Conservation (phyloP, 2,888 invertebrate species). For the Ypsolopha scabrella region DNA sequence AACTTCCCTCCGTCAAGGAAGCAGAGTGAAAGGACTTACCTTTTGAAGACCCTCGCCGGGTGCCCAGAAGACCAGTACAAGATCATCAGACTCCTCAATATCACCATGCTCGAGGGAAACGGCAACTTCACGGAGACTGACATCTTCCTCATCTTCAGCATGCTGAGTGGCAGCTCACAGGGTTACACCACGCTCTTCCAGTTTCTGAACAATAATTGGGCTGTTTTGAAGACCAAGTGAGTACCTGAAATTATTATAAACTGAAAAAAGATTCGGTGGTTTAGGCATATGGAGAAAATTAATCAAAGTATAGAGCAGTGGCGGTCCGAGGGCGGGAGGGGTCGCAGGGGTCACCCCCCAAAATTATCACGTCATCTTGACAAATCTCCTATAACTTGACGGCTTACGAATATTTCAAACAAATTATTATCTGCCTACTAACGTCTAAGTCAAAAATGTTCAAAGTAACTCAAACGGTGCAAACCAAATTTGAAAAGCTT, state of each 20-base stretch:
- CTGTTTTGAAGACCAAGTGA: constrained; percentile 74
- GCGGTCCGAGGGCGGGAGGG: no score
- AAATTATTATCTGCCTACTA: no score
- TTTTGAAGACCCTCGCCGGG: constrained; percentile 82
- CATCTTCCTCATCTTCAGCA: constrained; percentile 79
- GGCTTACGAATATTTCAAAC: no score
- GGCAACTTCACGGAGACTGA: constrained; percentile 83
- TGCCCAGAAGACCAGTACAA: constrained; percentile 80
- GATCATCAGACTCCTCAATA: constrained; percentile 73
- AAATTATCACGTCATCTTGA: no score
- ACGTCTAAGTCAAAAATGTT: no score
- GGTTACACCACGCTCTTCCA: constrained; percentile 80
- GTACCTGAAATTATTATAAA: constrained; percentile 19
- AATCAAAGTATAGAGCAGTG: no score
- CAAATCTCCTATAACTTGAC: no score
- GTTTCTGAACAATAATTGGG: constrained; percentile 80
- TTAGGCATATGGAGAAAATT: no score
- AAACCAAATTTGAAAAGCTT: no score
- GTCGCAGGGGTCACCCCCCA: no score
- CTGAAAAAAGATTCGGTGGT: no score
- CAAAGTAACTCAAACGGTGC: no score
- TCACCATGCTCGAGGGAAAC: constrained; percentile 77
- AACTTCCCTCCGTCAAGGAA: constrained; percentile 79
- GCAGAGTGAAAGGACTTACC: constrained; percentile 81
- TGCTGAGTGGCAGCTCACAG: constrained; percentile 77